Evolutionary conservation across 2,888 invertebrate species (phyloP).

Genomic region (Escarpia spicata): DNA sequence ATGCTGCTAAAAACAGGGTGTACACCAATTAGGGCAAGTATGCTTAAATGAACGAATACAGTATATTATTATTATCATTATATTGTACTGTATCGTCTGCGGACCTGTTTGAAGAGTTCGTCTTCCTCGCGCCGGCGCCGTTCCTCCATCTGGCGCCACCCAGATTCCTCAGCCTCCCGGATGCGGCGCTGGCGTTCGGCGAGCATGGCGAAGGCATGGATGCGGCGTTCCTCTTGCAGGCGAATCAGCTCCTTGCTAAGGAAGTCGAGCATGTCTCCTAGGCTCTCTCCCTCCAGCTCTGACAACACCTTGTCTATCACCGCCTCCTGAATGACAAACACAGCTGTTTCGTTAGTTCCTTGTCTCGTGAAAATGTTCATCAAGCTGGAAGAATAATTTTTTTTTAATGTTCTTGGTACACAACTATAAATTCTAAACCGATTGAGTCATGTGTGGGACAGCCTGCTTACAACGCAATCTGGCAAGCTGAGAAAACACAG

Average conservation of each 20-base stretch:
- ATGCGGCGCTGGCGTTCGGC: slow-evolving; percentile 81
- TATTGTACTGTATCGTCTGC: not conserved
- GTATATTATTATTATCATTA: too few species aligned
- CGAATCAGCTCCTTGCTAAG: slow-evolving; percentile 81
- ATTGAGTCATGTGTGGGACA: too few species aligned
- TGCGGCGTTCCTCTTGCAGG: slow-evolving; percentile 79
- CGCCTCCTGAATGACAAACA: slow-evolving; percentile 52
- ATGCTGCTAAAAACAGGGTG: too few species aligned
- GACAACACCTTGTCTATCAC: slow-evolving; percentile 73
- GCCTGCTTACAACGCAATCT: too few species aligned
- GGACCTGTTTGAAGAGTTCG: slow-evolving; percentile 79
- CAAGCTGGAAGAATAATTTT: too few species aligned
- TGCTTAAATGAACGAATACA: too few species aligned
- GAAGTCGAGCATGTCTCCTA: slow-evolving; percentile 79
- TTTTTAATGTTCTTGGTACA: too few species aligned
- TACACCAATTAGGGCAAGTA: too few species aligned
- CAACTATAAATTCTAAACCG: too few species aligned
- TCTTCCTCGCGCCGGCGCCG: slow-evolving; percentile 79
- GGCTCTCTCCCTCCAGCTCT: slow-evolving; percentile 75
- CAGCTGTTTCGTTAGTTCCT: not conserved
- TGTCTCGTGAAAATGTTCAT: not conserved
- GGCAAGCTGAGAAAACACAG: too few species aligned
- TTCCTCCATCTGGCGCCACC: slow-evolving; percentile 80
- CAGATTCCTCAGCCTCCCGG: slow-evolving; percentile 83
- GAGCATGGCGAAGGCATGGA: slow-evolving; percentile 81